Evolutionary conservation across 2,797 vertebrate species (phyloP), one percentile per base, ranked within the genome.

Genomic region (Enteromius paludinosus): DNA sequence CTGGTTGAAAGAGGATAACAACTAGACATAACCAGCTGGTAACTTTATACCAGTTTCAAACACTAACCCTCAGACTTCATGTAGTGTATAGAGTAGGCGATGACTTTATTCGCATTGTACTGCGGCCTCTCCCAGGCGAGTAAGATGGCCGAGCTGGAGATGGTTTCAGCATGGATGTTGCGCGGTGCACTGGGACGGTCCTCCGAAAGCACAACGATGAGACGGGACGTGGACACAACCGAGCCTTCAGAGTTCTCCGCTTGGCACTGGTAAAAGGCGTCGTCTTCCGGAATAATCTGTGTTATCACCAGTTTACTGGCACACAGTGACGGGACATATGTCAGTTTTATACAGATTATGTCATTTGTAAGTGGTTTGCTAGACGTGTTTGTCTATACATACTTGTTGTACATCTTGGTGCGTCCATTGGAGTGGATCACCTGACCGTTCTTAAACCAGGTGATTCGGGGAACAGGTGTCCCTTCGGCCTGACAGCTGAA

Each of bases 371-470:
- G 52, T n/a, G 54, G 72, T 68, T 38, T 23, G 23, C 7, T 25
- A 8, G 4, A 25, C 14, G 14, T 11, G 15, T 47, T 28, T 54
- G 4, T 23, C 54, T 43, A 47, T 43, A 41, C 12, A 28, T 91
- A 99, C 98, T 97, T 98, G 95, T 95, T 98, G 91, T 99, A 99
- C 96, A 97, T 96, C 93, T 99, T 99, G 87, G 99, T 97, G 90
- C 98, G 96, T 9, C 98, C 98, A 69, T 99, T 98, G 81, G 98
- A 95, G 84, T 97, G 96, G 83, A 99, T 94, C 83, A 93, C 93
- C 84, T 97, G 93, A 78, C 97, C 98, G 3, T 99, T 99, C 91
- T 98, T 99, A 73, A 99, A 89, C 98, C 98, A 99, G n/a, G 92
- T 96, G 90, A 99, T 96, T 89, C 89, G 96, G 25, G 98, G 98